Base-by-base conservation (phyloP, 2,888 invertebrate genomes). In the Agapetus fuscipes region DNA sequence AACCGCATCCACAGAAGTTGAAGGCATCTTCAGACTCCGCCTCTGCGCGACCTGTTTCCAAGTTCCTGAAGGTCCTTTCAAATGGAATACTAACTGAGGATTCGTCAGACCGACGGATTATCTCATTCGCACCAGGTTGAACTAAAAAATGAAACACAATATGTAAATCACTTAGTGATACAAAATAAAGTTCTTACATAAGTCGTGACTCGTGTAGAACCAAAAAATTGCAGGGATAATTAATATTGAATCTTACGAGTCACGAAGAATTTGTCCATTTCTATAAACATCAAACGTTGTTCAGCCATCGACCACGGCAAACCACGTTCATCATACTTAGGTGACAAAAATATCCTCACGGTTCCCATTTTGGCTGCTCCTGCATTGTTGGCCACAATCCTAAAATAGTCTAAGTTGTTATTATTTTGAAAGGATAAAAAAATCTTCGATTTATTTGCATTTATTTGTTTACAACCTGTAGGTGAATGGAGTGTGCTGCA, bases 191-290 rank as follows among this genome's bases (percentile, higher is more conserved):
- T n/a, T n/a, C n/a, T n/a, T n/a, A n/a, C n/a, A n/a, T n/a, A 20
- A 20, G 5, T 9, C 20, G 4, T 4, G 20, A 20, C 9, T 6
- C 20, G 9, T 20, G 20, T 20, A 28, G n/a, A n/a, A 13, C 20
- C 5, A 20, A 20, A 20, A 9, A 20, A 20, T 20, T 9, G 20
- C 20, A 20, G 20, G 4, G 20, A 20, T 6, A 9, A 25, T 24
- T n/a, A 27, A 15, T 4, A 9, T 34, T 17, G 9, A 9, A 20
- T 62, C 78, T 74, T 64, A 84, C 85, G 56, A 40, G 61, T 63
- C 0, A 69, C 65, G n/a, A 72, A 68, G 52, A 83, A 83, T 59
- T 78, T 76, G 59, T 84, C 84, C 73, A 84, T 66, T 55, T 85
- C 84, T 34, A 83, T 71, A 61, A 82, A 79, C 56, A 83, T 66